These are phyloP conservation scores for Sesamia nonagrioides DNA, from an alignment of 1,140 invertebrate genomes.

Conservation along the genomic window DNA sequence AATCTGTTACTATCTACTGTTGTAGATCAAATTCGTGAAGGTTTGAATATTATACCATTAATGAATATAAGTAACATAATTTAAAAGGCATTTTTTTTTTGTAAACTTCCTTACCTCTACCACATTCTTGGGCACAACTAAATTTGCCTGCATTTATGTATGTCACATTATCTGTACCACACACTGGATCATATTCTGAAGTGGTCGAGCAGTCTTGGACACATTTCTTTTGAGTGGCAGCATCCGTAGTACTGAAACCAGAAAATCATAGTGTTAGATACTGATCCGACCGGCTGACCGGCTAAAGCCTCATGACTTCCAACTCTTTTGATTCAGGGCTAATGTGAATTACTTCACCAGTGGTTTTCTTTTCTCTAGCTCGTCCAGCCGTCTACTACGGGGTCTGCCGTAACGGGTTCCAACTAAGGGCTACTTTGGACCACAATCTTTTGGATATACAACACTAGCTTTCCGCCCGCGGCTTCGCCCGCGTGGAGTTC, in stretches of 20 bases:
- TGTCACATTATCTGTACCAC: constrained; percentile 65
- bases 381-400: no score
- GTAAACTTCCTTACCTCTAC: constrained; percentile 55
- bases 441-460: no score
- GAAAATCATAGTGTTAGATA: no score
- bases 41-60: neutral
- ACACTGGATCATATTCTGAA: constrained; percentile 64
- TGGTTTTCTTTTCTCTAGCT: no score
- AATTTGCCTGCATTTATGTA: constrained; percentile 68
- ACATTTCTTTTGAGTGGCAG: constrained; percentile 56
- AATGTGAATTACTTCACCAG: no score
- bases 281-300: no score
- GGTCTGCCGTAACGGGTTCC: no score
- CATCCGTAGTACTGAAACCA: neutral
- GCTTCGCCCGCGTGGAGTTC: no score
- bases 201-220: constrained; percentile 61
- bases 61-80: constrained; percentile 15
- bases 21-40: neutral
- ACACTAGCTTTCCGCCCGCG: no score
- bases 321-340: no score
- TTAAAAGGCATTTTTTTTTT: constrained; percentile 1
- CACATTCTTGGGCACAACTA: constrained; percentile 66
- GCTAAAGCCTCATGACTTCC: no score
- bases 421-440: no score
- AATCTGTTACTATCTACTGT: neutral